A percentile compares a stretch with the other conserved stretches of the same genome.
These are phyloP conservation scores for Lamprotornis superbus DNA, from an alignment of 2,113 vertebrate species.

Conservation along the genomic window DNA sequence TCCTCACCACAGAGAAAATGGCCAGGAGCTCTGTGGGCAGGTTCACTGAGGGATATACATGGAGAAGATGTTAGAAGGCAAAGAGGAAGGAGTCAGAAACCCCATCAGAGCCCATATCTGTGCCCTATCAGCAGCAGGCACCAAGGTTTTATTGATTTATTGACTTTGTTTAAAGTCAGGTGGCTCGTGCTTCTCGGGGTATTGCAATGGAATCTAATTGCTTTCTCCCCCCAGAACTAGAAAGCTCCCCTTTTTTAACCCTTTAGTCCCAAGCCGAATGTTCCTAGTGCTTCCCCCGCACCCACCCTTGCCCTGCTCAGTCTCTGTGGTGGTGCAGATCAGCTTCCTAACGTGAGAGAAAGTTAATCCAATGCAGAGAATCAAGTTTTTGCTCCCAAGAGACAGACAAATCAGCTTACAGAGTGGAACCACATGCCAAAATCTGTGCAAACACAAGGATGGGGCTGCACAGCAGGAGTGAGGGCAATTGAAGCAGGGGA, in stretches of 20 bases:
- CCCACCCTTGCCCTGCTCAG: background rate
- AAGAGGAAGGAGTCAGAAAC: background rate
- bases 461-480: background rate
- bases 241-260: background rate
- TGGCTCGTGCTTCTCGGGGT: background rate
- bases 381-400: background rate
- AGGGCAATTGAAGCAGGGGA: background rate
- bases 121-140: background rate
- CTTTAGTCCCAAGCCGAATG: background rate
- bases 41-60: background rate
- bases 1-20: background rate
- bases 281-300: background rate
- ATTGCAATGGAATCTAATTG: background rate
- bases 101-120: background rate
- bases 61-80: background rate
- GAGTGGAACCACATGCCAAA: background rate
- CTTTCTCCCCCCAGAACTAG: background rate
- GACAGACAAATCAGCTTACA: background rate
- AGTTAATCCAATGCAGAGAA: background rate
- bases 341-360: background rate
- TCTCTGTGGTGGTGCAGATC: background rate
- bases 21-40: background rate
- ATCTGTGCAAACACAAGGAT: background rate
- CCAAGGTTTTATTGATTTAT: background rate
- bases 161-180: background rate